Evolutionary conservation across 2,888 invertebrate genomes (phyloP), one percentile per base, ranked within the genome.

Genomic region (Buathra laborator): DNA sequence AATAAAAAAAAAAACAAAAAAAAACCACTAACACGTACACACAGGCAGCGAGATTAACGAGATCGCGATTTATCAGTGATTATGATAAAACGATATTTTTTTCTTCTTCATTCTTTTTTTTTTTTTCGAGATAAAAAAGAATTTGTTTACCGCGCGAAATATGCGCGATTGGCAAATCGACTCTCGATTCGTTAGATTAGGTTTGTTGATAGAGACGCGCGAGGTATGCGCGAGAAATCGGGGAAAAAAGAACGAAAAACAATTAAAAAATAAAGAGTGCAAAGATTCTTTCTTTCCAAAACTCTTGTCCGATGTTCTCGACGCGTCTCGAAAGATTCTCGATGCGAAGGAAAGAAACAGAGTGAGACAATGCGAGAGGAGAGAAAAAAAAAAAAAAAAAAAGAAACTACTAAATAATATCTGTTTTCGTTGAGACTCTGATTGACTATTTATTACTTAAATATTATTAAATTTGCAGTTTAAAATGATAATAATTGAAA

Each of bases 391-490:
- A 76, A 24, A 24, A 24, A 24, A 24, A 24, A 24, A 24, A 24
- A 24, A 24, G 77, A 79, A 48, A 70, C 29, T 44, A 66, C 74
- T 78, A 64, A 75, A 81, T 78, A 72, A 85, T 81, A 82, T 82
- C 71, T 86, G 75, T 86, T 90, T 88, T 86, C 70, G 88, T 89
- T 89, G 77, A 87, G 78, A 71, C 74, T 70, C 80, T 85, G 71
- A 85, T 86, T 75, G 81, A 86, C 81, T 86, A 86, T 89, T 90
- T 87, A 86, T 87, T 87, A 86, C 81, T 81, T 79, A 68, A 78
- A 86, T 85, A 72, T 84, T 83, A 87, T 88, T 88, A 67, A 85
- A 85, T 86, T 86, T 86, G 75, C 84, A 80, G 78, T 43, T 51
- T 53, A 46, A 53, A 77, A 66, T 68, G 32, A 83, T 59, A 62